These are phyloP conservation scores for Chlamydotis undulata DNA, from an alignment of 2,113 vertebrate genomes.

Conservation along the genomic window DNA sequence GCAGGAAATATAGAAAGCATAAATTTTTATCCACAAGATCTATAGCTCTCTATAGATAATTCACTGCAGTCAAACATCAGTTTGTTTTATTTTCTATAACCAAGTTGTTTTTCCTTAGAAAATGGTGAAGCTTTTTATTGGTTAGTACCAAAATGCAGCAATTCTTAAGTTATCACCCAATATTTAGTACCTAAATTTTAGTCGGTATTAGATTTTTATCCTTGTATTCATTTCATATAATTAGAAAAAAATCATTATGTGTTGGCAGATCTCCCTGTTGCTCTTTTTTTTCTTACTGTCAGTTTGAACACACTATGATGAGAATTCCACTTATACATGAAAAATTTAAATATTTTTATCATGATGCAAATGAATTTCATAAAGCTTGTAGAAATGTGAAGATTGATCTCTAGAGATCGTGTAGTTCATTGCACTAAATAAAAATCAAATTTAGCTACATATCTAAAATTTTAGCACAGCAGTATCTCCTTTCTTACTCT, in stretches of 20 bases:
- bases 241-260: neutral
- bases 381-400: neutral
- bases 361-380: neutral
- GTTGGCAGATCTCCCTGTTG: neutral
- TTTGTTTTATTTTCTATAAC: neutral
- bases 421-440: neutral
- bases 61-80: neutral
- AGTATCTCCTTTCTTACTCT: neutral
- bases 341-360: neutral
- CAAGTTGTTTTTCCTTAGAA: neutral
- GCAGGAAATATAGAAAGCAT: neutral
- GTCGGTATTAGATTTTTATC: neutral
- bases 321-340: neutral
- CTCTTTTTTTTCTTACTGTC: neutral
- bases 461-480: neutral
- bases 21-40: neutral
- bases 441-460: neutral
- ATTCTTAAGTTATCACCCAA: neutral
- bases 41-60: neutral
- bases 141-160: neutral
- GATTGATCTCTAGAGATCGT: neutral
- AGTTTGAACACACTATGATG: neutral
- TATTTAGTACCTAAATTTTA: neutral
- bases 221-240: fast-evolving
- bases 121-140: neutral